A percentile compares a stretch with the other conserved stretches of the same genome.
Conservation (phyloP, 53 echinoderm and acorn worm species). For the Crossaster papposus region DNA sequence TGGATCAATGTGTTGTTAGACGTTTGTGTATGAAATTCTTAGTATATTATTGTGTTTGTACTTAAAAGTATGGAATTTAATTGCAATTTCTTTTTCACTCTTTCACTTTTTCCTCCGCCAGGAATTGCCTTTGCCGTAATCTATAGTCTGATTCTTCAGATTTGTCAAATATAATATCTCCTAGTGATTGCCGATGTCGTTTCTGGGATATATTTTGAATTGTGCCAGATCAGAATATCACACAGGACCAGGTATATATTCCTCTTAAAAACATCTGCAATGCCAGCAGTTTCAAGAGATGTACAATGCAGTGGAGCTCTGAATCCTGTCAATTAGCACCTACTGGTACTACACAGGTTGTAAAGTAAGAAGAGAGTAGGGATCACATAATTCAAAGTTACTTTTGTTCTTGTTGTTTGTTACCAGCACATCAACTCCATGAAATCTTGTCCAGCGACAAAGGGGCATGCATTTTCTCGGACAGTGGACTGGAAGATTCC, state of each 20-base stretch:
- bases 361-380: background rate
- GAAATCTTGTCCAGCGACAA: constrained; percentile 37
- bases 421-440: constrained; percentile 31
- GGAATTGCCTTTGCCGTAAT: too few species aligned
- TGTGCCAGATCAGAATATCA: too few species aligned
- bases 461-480: constrained; percentile 20
- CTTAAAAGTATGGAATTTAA: too few species aligned
- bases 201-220: background rate
- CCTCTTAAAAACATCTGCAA: background rate
- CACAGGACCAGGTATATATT: too few species aligned
- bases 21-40: too few species aligned
- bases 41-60: too few species aligned
- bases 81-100: too few species aligned
- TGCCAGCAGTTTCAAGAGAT: background rate
- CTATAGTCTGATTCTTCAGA: too few species aligned
- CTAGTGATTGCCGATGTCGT: background rate
- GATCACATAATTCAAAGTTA: constrained; percentile 21
- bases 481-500: constrained; percentile 54
- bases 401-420: constrained; percentile 49
- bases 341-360: background rate
- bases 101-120: too few species aligned
- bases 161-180: too few species aligned
- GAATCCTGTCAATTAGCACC: background rate
- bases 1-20: too few species aligned
- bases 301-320: background rate